Base-by-base conservation (phyloP, 2,888 invertebrate species). In the Ashinkailepas kermadecensis region DNA sequence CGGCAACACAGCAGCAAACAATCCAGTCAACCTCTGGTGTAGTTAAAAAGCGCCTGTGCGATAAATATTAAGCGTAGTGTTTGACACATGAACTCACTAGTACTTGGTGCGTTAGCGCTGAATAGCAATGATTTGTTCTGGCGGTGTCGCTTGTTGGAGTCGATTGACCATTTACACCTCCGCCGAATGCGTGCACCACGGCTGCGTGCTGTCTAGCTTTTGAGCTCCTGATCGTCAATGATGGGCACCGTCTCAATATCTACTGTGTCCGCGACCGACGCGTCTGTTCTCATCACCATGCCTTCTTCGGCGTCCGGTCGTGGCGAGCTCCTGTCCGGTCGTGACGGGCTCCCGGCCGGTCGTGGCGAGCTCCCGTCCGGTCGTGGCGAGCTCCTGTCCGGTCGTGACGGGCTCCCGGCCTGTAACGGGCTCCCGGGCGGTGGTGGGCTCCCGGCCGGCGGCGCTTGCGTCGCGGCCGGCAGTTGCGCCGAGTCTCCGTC, bases 51-150 rank as follows among this genome's bases (percentile, higher is more conserved):
- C 74, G 74, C 56, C 56, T 13, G 74, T 74, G 74, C 74, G 23
- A 21, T 11, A 21, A 74, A 21, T 56, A 10, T 54, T 74, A 74
- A 74, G 74, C 74, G 74, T 74, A 74, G 74, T 74, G 74, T 74
- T 74, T 74, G 74, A 56, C 74, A 74, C 74, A 56, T 70, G 25
- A 70, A 70, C 56, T 56, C 56, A 21, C 74, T 74, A 74, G 10
- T 54, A 74, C 74, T 56, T 56, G 8, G 54, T 74, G 74, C 74
- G 9, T 56, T 21, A 74, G 74, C 21, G 74, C 74, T 9, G 12
- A 3, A 10, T 56, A 74, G 70, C 39, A 15, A 39, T 10, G 39
- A 39, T 70, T 39, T 4, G 39, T 39, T 39, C 39, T 39, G 39
- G 39, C 39, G 39, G 39, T 39, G 39, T 39, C 39, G 39, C 39